A percentile compares a stretch with the other conserved stretches of the same genome.
Conservation (phyloP, 1,140 invertebrate genomes). For the Agraylea sexmaculata region DNA sequence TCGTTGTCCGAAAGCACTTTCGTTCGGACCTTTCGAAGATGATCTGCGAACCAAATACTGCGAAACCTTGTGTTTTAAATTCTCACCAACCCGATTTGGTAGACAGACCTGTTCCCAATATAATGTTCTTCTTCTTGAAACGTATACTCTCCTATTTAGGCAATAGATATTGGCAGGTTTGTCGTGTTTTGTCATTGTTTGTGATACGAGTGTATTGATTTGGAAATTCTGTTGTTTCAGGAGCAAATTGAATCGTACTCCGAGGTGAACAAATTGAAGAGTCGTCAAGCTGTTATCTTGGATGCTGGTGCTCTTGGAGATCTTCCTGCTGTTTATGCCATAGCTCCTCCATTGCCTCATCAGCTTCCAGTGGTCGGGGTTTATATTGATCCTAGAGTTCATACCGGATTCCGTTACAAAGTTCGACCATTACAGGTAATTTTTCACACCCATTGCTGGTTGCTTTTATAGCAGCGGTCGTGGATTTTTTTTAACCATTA, state of each 20-base stretch:
- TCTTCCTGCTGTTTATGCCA: constrained; percentile 49
- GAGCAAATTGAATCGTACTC: constrained; percentile 25
- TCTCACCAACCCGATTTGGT: too few species aligned
- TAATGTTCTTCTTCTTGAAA: too few species aligned
- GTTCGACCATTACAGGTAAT: constrained; percentile 50
- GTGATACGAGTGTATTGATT: background rate
- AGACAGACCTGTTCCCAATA: too few species aligned
- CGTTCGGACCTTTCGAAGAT: too few species aligned
- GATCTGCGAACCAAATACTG: too few species aligned
- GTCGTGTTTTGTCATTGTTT: background rate
- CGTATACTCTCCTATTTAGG: too few species aligned
- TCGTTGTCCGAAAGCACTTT: too few species aligned
- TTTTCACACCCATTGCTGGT: too few species aligned
- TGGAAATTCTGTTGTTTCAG: constrained; percentile 21
- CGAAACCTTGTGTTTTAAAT: too few species aligned
- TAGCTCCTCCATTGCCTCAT: constrained; percentile 45
- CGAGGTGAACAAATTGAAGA: constrained; percentile 26
- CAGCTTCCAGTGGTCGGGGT: constrained; percentile 63
- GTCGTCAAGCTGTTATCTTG: constrained; percentile 32
- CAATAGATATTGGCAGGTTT: background rate
- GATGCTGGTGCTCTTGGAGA: constrained; percentile 47
- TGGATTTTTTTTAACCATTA: too few species aligned
- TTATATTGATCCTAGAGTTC: constrained; percentile 56
- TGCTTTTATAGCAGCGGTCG: too few species aligned
- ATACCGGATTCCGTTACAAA: constrained; percentile 63